Evolutionary conservation across 2,797 vertebrate species (phyloP), one percentile per base, ranked within the genome.

Genomic region (Sebastes trivittatus): DNA sequence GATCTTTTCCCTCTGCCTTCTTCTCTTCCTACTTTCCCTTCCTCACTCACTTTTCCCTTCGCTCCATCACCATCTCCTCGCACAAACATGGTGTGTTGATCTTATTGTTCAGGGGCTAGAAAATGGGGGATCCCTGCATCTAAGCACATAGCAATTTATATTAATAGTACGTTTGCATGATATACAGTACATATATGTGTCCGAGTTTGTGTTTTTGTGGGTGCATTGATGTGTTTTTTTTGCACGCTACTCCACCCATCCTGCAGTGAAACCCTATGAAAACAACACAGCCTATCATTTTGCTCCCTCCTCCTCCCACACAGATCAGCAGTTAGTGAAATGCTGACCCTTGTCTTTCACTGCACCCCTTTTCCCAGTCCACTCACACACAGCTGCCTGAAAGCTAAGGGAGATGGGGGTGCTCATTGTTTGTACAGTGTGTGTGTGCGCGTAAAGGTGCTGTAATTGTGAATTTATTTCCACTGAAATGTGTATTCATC

Each of bases 281-380:
- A 92, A 92, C 89, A 90, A 90, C 89, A 85, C 84, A 82, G 82
- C 91, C 86, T 86, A 92, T 91, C 78, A 88, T 91, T 90, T 87
- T 84, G 81, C 30, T 55, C 78, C 76, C 68, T 65, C 75, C 84
- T 70, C 82, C 87, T 61, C 82, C 67, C 80, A 91, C 89, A 91
- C 88, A 90, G 80, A 93, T 93, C 92, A 93, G 92, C 92, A 93
- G 91, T 93, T 87, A 92, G 89, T 88, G 90, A 94, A 94, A 94
- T 91, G 93, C 93, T 94, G 93, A 95, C 93, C 94, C 90, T 92
- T 91, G 89, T 93, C 93, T 93, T 94, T 94, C 91, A 85, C 87
- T 84, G 89, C 90, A 92, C 91, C 91, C 90, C 87, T 88, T 89
- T 88, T 85, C 89, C 87, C 86, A 81, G 85, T 88, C 81, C 88